Evolutionary conservation across 2,113 vertebrate genomes (phyloP), one percentile per base, ranked within the genome.

Genomic region (Pandion haliaetus): DNA sequence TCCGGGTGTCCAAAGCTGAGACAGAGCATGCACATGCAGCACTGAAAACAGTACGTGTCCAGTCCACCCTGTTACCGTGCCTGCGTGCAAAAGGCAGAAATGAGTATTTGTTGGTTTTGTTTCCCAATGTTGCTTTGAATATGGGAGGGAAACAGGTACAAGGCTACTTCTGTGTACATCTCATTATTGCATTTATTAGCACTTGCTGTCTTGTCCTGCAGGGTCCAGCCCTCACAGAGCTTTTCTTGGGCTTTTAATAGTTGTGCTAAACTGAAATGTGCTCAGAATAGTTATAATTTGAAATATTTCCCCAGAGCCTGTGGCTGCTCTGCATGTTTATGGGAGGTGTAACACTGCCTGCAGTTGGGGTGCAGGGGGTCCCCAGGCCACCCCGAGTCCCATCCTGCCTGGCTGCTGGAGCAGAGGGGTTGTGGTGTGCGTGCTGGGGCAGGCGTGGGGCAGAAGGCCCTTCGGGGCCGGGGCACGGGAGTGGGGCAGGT

Each of bases 301-400:
- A 86, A 72, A 24, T 3, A 8, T 76, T 82, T 76, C 66, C 52
- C 14, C 38, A 40, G 78, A 88, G 70, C 52, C 70, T 79, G 36
- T 67, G 86, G 38, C 82, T 58, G 50, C 34, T 66, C n/a, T 71
- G 78, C 17, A 0, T 59, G 61, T 88, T 76, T 92, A 49, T 42
- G 29, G 42, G 47, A 72, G 82, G 57, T 13, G 26, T 66, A 47
- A 47, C 31, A 2, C 25, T 69, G 63, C 69, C 45, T 0, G 1
- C 3, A 4, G 17, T 3, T 62, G 79, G 49, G 66, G 45, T 3
- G 4, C 0, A 0, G 14, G 50, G 13, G 17, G 4, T 70, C 34
- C 58, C 25, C 26, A 13, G 40, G 36, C 69, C 32, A 49, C 13
- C 50, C 36, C 57, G 29, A 45, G 29, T 26, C 44, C 25, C 0